Percentiles rank a stretch among this genome's conserved stretches.
These are phyloP conservation scores for Ophioderma brevispina DNA, from an alignment of 35 echinoderm and acorn worm species.

Conservation along the genomic window DNA sequence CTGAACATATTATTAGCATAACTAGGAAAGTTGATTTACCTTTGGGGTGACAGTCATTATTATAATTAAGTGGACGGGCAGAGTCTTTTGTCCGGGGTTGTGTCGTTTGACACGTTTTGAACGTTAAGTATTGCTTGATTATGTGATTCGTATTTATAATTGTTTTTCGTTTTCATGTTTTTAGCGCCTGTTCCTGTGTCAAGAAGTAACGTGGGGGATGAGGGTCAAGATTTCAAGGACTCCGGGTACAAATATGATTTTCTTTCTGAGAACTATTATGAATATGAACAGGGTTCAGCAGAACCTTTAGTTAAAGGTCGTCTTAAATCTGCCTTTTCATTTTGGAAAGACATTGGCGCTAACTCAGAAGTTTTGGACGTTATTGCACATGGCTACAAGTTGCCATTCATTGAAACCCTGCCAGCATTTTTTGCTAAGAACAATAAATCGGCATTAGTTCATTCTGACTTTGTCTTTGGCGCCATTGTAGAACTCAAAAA, in stretches of 20 bases:
- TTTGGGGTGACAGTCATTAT: too few relatives aligned
- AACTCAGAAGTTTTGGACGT: neutral
- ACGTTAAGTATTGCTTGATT: too few relatives aligned
- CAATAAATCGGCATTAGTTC: neutral
- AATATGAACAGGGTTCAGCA: constrained; percentile 13
- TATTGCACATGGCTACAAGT: neutral
- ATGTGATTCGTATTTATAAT: too few relatives aligned
- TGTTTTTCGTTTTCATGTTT: too few relatives aligned
- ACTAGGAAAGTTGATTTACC: too few relatives aligned
- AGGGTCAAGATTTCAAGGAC: too few relatives aligned
- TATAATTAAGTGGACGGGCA: too few relatives aligned
- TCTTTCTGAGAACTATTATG: neutral
- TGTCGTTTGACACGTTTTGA: too few relatives aligned
- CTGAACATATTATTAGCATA: too few relatives aligned
- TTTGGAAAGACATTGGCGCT: neutral
- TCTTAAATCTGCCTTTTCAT: neutral
- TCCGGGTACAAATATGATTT: neutral
- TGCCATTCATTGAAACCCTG: neutral
- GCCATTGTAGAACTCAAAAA: neutral
- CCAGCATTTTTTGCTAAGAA: neutral
- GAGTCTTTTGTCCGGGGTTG: too few relatives aligned
- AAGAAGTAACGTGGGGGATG: too few relatives aligned
- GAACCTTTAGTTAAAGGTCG: constrained; percentile 9
- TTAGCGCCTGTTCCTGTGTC: too few relatives aligned
- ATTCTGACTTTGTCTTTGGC: constrained; percentile 3